These are phyloP conservation scores for Apeltes quadracus DNA, from an alignment of 2,113 vertebrate species.

Conservation along the genomic window DNA sequence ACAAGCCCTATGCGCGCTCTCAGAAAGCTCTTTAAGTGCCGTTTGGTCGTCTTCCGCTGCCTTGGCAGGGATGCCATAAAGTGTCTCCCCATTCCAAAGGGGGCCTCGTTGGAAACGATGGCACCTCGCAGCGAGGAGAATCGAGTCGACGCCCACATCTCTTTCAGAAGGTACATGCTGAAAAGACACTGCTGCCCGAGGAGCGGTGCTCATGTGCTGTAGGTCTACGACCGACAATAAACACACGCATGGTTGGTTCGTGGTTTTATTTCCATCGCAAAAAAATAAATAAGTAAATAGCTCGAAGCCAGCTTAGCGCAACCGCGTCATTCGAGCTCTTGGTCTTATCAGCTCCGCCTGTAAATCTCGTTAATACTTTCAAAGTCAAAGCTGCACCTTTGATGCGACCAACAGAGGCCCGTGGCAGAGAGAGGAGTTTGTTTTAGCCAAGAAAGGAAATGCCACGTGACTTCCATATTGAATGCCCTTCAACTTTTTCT, in stretches of 20 bases:
- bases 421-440: constrained; percentile 41
- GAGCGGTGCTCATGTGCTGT: not conserved
- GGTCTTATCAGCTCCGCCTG: not conserved
- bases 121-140: constrained; percentile 84
- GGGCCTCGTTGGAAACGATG: constrained; percentile 59
- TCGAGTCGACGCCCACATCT: constrained; percentile 76
- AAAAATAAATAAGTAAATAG: not conserved
- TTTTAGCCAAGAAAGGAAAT: constrained; percentile 50
- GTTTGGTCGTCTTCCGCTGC: constrained; percentile 41
- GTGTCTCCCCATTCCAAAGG: constrained; percentile 36
- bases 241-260: not conserved
- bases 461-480: constrained; percentile 57
- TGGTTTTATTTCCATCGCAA: constrained; percentile 8
- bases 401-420: constrained; percentile 13
- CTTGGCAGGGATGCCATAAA: constrained; percentile 59
- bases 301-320: not conserved
- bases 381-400: constrained; percentile 46
- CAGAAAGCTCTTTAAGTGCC: constrained; percentile 17
- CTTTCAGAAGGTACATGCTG: constrained; percentile 66
- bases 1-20: constrained; percentile 1
- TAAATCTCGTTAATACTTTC: constrained; percentile 18
- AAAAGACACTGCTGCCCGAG: constrained; percentile 26
- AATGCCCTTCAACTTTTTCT: constrained; percentile 46
- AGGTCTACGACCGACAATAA: not conserved
- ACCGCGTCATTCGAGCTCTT: constrained; percentile 1